Conservation (phyloP, 37 sponge, comb jelly and placozoan genomes). For the Bolinopsis microptera region DNA sequence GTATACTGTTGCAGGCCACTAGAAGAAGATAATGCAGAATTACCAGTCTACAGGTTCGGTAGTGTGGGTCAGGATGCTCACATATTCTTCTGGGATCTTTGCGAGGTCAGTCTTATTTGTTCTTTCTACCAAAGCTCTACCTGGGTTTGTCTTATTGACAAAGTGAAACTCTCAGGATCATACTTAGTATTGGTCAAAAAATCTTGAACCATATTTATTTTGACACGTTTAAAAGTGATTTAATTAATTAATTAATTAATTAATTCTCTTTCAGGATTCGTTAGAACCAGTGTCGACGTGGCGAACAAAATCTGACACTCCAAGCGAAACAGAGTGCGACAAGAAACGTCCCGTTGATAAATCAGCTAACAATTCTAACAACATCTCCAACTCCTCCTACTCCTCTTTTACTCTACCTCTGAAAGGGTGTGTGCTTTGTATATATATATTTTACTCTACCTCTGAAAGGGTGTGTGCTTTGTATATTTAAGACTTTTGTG, state of each 20-base stretch:
- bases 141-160: too few relatives aligned
- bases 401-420: constrained; percentile 27
- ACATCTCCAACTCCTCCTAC: background rate
- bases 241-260: too few relatives aligned
- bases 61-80: constrained; percentile 92
- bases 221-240: too few relatives aligned
- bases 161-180: too few relatives aligned
- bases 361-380: background rate
- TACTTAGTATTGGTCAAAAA: too few relatives aligned
- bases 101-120: constrained; percentile 65
- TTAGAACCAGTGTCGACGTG: constrained; percentile 16
- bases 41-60: constrained; percentile 80
- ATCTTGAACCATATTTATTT: too few relatives aligned
- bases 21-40: background rate
- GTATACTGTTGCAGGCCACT: background rate
- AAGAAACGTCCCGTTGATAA: background rate
- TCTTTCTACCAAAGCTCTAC: too few relatives aligned
- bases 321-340: background rate
- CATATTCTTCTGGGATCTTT: constrained; percentile 90
- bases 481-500: too few relatives aligned
- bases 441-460: constrained; percentile 26
- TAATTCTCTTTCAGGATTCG: constrained; percentile 54
- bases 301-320: background rate
- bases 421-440: background rate
- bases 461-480: background rate